Evolutionary conservation across 2,113 vertebrate species (phyloP).

Genomic region (Taxidea taxus): DNA sequence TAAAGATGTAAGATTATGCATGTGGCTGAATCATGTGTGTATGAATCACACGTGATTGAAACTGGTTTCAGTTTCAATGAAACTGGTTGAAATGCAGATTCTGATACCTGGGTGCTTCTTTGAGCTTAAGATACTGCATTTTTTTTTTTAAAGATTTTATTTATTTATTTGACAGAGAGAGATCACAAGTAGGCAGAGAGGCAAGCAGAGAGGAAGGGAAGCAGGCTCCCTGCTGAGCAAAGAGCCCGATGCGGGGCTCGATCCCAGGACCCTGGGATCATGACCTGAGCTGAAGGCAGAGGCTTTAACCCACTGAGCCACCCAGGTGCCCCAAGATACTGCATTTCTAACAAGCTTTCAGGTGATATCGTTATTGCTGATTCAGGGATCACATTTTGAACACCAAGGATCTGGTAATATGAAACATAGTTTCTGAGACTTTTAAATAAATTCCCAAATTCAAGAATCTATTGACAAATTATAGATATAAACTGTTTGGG

Average conservation of each 20-base stretch:
- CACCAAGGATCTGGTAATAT: not conserved
- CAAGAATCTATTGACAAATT: not conserved
- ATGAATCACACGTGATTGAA: not conserved
- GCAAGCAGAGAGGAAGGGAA: too few relatives aligned
- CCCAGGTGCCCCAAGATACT: too few relatives aligned
- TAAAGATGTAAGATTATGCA: rapidly evolving
- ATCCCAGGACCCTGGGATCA: too few relatives aligned
- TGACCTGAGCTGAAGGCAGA: too few relatives aligned
- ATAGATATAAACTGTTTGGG: not conserved
- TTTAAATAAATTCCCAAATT: not conserved
- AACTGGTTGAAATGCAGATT: not conserved
- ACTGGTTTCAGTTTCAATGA: too few relatives aligned
- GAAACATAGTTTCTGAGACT: not conserved
- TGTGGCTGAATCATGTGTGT: rapidly evolving
- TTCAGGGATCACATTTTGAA: not conserved
- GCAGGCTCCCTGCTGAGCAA: too few relatives aligned
- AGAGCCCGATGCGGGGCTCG: too few relatives aligned
- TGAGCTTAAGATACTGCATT: not conserved
- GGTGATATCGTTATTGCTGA: rapidly evolving
- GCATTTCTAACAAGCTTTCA: not conserved
- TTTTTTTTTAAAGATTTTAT: too few relatives aligned
- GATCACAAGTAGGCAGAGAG: too few relatives aligned
- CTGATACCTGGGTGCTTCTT: not conserved
- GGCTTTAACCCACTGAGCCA: too few relatives aligned
- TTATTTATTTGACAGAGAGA: too few relatives aligned